phyloP scores from a whole-genome alignment of 2,888 invertebrate genomes.

The Aporophyla lueneburgensis region DNA sequence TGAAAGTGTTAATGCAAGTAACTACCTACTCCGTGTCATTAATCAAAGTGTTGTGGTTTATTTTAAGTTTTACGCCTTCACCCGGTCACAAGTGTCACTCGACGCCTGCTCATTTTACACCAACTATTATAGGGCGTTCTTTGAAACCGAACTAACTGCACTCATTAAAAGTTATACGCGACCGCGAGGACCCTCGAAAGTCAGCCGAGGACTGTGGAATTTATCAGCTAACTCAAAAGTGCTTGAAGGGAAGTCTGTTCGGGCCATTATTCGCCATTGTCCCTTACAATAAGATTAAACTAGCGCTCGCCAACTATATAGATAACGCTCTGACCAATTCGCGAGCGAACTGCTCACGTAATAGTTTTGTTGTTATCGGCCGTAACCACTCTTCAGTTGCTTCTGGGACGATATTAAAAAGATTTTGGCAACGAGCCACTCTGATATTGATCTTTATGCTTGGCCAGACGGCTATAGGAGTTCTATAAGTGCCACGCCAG shows the following conservation, averaged over 20 bases:
- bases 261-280: constrained; percentile 85
- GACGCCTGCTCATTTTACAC: constrained; percentile 75
- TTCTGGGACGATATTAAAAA: constrained; percentile 90
- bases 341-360: constrained; percentile 84
- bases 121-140: constrained; percentile 77
- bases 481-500: constrained; percentile 86
- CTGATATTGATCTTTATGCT: constrained; percentile 90
- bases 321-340: constrained; percentile 83
- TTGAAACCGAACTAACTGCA: constrained; percentile 82
- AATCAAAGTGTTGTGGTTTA: constrained; percentile 52
- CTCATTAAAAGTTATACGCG: constrained; percentile 87
- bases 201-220: constrained; percentile 79
- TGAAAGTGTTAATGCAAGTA: constrained; percentile 25
- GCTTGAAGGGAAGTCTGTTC: constrained; percentile 81
- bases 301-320: constrained; percentile 78
- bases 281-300: constrained; percentile 88
- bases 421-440: constrained; percentile 89
- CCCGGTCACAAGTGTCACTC: constrained; percentile 67
- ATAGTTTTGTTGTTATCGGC: constrained; percentile 90
- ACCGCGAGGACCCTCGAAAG: constrained; percentile 83
- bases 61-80: constrained; percentile 51
- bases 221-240: constrained; percentile 86
- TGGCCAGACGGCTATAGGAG: constrained; percentile 88
- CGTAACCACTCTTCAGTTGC: constrained; percentile 87
- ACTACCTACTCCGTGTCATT: constrained; percentile 19